Evolutionary conservation across 2,797 vertebrate species (phyloP), one percentile per base, ranked within the genome.

Genomic region (Crenichthys baileyi): DNA sequence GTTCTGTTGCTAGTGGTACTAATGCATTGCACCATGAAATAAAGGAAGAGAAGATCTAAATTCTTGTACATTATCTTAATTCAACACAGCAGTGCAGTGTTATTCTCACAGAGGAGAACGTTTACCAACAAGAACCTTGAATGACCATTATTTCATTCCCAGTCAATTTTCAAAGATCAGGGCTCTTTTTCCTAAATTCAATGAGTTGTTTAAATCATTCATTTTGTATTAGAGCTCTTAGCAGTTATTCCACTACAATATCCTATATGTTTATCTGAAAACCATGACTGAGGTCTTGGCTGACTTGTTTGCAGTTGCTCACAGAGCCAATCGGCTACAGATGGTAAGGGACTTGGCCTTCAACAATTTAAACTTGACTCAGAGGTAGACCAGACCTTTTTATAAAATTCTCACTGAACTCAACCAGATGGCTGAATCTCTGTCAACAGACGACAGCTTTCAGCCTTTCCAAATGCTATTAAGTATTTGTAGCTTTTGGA

Each of bases 401-500:
- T 85, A 80, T 20, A 87, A 94, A 73, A 90, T 96, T 77, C 91
- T 96, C 48, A 75, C 83, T n/a, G 87, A 85, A 36, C 77, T 97
- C 76, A 93, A 95, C 77, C 85, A 89, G 68, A 91, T 89, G 48
- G 72, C 55, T 13, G 79, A 91, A 0, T 92, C 93, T 60, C 79
- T 96, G 9, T 96, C 96, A 85, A 86, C 95, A 1, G 86, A 94
- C 36, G 73, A 93, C 9, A 73, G 48, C 55, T 88, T 70, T 96
- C 85, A 90, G 77, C 77, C 90, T 0, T 97, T 84, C 83, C 96
- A 79, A 86, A 70, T 36, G 76, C 87, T 26, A 80, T 93, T 78
- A 96, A 92, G 87, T 87, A 80, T 7, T 93, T 94, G 80, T 97
- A 95, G 80, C 83, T 93, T 48, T 93, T 96, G 50, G 95, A 97